Base-by-base conservation (phyloP, 2,797 vertebrate genomes). In the Delichon dasypus region DNA sequence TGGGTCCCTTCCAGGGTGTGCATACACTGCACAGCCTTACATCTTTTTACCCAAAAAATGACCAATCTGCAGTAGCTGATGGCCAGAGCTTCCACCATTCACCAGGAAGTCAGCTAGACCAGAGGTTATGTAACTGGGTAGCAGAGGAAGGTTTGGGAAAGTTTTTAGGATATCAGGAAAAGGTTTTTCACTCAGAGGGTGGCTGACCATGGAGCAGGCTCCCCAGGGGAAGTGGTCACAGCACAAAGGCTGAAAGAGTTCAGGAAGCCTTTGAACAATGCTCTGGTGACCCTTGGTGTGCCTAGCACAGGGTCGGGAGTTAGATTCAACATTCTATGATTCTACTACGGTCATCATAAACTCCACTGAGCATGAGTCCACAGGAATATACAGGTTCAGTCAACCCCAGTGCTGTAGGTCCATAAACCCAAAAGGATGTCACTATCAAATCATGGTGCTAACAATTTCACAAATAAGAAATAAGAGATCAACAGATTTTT, bases 321-420 rank as follows among this genome's bases (percentile, higher is more conserved):
- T 54, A 30, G 48, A 34, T 26, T 62, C 2, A 8, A 54, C 40
- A 34, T 16, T 54, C 30, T 40, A 0, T 54, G 34, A 40, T 40
- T 54, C 17, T 21, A 14, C 20, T 54, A 4, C 21, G 51, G 38
- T 30, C 36, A 36, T 8, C 34, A 36, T 29, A 75, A 94, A 72
- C 5, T 72, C 16, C 58, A 72, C 29, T 16, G 44, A 68, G 21
- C 10, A 18, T 0, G 2, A 7, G 7, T 66, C 19, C 0, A 2
- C n/a, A 78, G 53, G 53, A 71, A 48, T 73, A 61, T 13, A 58
- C 0, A 1, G 7, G 21, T 11, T 64, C 25, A 48, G 16, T 38
- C 30, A 93, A 23, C 5, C 18, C 13, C 10, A 18, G 20, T 29
- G 30, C 18, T 73, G 2, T 32, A 83, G 74, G 32, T 40, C 44